phyloP scores from a whole-genome alignment of 2,888 invertebrate species.

The Drosophila histrio region DNA sequence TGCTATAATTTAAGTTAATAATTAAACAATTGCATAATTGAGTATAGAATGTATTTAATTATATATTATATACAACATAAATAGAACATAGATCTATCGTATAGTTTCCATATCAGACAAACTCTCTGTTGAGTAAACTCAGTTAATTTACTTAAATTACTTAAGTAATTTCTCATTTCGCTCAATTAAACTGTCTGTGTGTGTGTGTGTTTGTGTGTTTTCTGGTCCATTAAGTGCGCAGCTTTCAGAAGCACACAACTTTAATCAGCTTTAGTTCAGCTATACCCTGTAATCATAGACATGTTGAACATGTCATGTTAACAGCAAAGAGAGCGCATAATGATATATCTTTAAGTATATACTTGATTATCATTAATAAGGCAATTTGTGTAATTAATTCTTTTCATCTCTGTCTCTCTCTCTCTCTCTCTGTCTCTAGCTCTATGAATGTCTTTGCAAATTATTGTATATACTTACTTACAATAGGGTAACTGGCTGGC shows the following conservation, averaged over 20 bases:
- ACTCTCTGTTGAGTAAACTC: neutral
- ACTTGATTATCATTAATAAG: neutral
- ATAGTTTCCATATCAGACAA: neutral
- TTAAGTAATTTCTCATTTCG: constrained; percentile 4
- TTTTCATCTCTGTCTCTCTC: too few relatives aligned
- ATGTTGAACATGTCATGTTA: neutral
- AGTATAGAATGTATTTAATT: too few relatives aligned
- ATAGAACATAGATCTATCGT: neutral
- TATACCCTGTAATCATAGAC: constrained; percentile 1
- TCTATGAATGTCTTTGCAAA: too few relatives aligned
- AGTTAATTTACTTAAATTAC: constrained; percentile 4
- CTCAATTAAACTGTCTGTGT: constrained; percentile 5
- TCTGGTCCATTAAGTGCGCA: constrained; percentile 13
- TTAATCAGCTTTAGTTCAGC: neutral
- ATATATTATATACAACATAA: neutral
- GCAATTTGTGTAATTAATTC: neutral
- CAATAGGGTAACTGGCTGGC: neutral
- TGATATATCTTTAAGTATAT: neutral
- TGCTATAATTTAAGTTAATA: neutral
- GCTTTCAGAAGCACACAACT: neutral
- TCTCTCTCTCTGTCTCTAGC: too few relatives aligned
- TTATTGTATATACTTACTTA: neutral
- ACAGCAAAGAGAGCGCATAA: neutral
- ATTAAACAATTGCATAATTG: too few relatives aligned
- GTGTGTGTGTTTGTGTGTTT: constrained; percentile 8